Base-by-base conservation (phyloP, 2,797 vertebrate genomes). In the Rhinatrema bivittatum region DNA sequence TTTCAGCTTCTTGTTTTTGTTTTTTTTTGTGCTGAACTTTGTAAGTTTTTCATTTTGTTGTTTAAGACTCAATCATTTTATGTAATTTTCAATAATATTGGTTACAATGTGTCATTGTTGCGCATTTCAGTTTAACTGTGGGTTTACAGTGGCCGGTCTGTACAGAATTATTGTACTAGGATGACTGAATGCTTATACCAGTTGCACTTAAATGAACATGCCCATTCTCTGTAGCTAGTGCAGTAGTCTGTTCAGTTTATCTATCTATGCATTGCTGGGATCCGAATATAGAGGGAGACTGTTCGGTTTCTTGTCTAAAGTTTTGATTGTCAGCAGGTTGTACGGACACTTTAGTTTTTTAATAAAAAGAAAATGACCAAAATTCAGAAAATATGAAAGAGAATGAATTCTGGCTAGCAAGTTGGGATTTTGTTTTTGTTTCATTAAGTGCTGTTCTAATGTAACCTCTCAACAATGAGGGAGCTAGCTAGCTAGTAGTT, bases 211-310 rank as follows among this genome's bases (percentile, higher is more conserved):
- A 68, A 45, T 63, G 62, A 79, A 64, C 69, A 65, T 34, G 48
- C 72, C 85, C 76, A 70, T 81, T 73, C 65, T 84, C 76, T 55
- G 78, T 81, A 77, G 74, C 61, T 79, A 83, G 90, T 84, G 85
- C 86, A 85, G 88, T 88, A 86, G 81, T 86, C 75, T 84, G 82
- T 77, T 89, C 86, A 79, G 72, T 88, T 89, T 88, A 93, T 91
- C 92, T 91, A 91, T 91, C 92, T 91, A 91, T 93, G 93, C 91
- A 91, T 90, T 89, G 87, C 81, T 80, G 77, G 82, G 80, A 77
- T 87, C 80, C 83, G 76, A 65, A 70, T 65, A 46, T 38, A 65
- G 72, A 61, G 66, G 61, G 76, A 77, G 55, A 69, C 50, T 20
- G 55, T 60, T 39, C 7, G 24, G 63, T 74, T 70, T 76, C 68